Conservation (phyloP, 2,113 vertebrate genomes). For the Pycnonotus jocosus region DNA sequence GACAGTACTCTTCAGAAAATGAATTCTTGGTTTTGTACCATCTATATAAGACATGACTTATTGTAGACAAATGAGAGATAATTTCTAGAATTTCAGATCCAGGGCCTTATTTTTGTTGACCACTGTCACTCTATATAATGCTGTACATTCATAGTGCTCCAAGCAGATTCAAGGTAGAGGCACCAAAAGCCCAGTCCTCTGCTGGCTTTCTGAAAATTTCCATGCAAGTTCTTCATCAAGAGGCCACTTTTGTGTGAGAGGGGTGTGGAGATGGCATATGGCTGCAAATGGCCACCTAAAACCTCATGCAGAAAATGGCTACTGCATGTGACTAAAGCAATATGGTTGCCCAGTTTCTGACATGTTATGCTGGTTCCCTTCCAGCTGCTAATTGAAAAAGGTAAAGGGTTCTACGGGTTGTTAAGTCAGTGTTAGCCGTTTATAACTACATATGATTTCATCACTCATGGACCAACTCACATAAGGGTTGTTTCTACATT, state of each 20-base stretch:
- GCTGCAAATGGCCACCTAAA: background rate
- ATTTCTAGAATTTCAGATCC: background rate
- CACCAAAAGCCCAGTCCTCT: background rate
- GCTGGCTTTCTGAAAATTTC: background rate
- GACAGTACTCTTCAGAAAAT: background rate
- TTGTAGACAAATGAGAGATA: background rate
- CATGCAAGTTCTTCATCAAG: background rate
- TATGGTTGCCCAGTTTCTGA: background rate
- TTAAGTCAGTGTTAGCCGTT: background rate
- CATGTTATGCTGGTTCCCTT: background rate
- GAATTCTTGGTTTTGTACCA: background rate
- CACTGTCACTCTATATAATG: background rate
- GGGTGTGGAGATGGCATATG: background rate
- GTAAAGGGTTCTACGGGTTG: background rate
- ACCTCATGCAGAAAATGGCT: background rate
- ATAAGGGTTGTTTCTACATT: background rate
- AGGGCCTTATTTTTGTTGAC: background rate
- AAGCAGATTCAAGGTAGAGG: background rate
- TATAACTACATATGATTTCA: background rate
- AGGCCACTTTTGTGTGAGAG: fast-evolving
- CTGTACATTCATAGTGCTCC: background rate
- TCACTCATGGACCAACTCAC: background rate
- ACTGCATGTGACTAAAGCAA: background rate
- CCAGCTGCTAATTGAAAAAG: background rate
- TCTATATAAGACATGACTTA: background rate